phyloP scores from a whole-genome alignment of 2,888 invertebrate genomes.

The Agrotis clavis region DNA sequence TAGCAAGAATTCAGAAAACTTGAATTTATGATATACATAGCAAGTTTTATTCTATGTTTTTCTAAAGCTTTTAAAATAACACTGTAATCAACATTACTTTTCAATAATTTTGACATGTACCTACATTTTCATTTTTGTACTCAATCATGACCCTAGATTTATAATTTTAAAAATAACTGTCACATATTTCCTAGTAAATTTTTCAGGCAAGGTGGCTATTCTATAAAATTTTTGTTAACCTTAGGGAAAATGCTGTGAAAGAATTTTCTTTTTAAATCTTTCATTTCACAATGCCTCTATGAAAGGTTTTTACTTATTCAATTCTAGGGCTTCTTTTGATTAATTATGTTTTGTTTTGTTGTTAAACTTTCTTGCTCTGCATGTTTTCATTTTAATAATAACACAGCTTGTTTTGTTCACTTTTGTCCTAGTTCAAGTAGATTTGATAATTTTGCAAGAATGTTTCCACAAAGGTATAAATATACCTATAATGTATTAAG shows the following conservation, averaged over 20 bases:
- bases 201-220: neutral
- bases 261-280: slow-evolving; percentile 10
- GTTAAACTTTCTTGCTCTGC: neutral
- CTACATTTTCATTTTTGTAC: neutral
- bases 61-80: no score
- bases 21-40: neutral
- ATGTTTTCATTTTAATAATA: slow-evolving; percentile 4
- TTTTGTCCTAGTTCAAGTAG: neutral
- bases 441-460: neutral
- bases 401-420: neutral
- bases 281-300: neutral
- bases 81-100: no score
- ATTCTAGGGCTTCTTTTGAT: slow-evolving; percentile 18
- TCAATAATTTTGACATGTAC: neutral
- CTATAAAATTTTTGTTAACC: neutral
- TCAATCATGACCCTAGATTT: neutral
- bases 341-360: slow-evolving; percentile 5
- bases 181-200: neutral
- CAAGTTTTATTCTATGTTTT: neutral
- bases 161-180: neutral
- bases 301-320: neutral
- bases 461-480: neutral
- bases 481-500: no score
- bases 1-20: slow-evolving; percentile 1
- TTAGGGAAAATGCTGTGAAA: neutral